Base-by-base conservation (phyloP, 2,113 vertebrate genomes). In the Sprattus sprattus region DNA sequence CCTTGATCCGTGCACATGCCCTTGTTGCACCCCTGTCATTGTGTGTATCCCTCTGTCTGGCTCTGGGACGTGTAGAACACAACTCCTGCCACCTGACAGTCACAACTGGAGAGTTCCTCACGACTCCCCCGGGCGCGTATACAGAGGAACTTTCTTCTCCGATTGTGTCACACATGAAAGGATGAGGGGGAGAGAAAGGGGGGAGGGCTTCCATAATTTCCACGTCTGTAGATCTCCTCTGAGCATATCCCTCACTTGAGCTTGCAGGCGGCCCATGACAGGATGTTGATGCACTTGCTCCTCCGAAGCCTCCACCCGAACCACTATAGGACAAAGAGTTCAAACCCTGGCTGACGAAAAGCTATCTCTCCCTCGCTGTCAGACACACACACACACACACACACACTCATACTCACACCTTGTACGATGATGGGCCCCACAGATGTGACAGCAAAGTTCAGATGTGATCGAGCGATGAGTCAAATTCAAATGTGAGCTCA, bases 401-500 rank as follows among this genome's bases (percentile, higher is more conserved):
- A 10, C 7, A 25, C 60, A 22, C 81, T 47, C 67, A 78, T 47
- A 78, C 71, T 54, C 15, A 85, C 47, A 45, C 46, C 13, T 60
- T 22, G 18, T 32, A 32, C 64, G 16, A 78, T 16, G 16, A 49
- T 39, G 8, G 54, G 13, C 28, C 28, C 28, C 71, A 39, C 9
- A 71, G 67, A 75, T 86, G 39, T 39, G 90, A 89, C 86, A 57
- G 82, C 88, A 89, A 54, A 89, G 88, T 93, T 93, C 91, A 93
- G 91, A 93, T 90, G 89, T 91, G 89, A 91, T 91, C 90, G 90
- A 91, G 88, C 90, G 88, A 89, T 86, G 91, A 91, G 87, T 86
- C 64, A 91, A 88, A 89, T 88, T 91, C 87, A 86, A 90, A 91
- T 82, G 39, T 85, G 86, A 84, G 39, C 92, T 92, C 92, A 93